phyloP scores from a whole-genome alignment of 2,888 invertebrate species.

The Acronicta leporina region DNA sequence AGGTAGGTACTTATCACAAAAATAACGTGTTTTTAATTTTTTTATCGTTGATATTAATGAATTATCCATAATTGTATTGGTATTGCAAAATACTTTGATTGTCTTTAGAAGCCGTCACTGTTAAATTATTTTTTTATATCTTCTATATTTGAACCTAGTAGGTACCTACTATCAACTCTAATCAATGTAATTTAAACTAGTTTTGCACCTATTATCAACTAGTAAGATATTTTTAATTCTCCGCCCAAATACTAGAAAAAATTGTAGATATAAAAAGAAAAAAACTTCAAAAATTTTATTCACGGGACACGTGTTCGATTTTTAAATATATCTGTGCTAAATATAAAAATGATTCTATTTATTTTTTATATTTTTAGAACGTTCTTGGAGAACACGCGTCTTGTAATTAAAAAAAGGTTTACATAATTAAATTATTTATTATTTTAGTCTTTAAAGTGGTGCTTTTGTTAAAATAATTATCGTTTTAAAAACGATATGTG shows the following conservation, averaged over 20 bases:
- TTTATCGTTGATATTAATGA: too few relatives aligned
- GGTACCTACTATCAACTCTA: too few relatives aligned
- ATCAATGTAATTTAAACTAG: too few relatives aligned
- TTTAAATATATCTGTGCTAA: constrained; percentile 10
- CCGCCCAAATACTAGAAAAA: constrained; percentile 29
- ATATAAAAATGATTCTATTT: constrained; percentile 8
- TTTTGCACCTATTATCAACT: constrained; percentile 6
- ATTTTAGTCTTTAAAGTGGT: constrained; percentile 7
- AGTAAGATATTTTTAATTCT: not conserved
- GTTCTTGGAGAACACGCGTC: constrained; percentile 40
- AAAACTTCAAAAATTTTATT: constrained; percentile 19
- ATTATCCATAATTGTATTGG: too few relatives aligned
- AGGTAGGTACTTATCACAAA: too few relatives aligned
- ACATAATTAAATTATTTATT: constrained; percentile 22
- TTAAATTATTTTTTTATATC: too few relatives aligned
- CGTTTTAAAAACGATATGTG: constrained; percentile 60
- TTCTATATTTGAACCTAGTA: too few relatives aligned
- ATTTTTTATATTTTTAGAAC: constrained; percentile 28
- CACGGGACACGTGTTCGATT: constrained; percentile 43
- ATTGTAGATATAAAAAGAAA: constrained; percentile 15
- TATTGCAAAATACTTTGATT: too few relatives aligned
- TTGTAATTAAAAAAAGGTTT: constrained; percentile 25
- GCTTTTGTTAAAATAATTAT: constrained; percentile 49
- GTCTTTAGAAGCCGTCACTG: too few relatives aligned
- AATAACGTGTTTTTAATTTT: too few relatives aligned